A percentile compares a stretch with the other conserved stretches of the same genome.
phyloP scores from a whole-genome alignment of 2,888 invertebrate species.

The Lysandra coridon region DNA sequence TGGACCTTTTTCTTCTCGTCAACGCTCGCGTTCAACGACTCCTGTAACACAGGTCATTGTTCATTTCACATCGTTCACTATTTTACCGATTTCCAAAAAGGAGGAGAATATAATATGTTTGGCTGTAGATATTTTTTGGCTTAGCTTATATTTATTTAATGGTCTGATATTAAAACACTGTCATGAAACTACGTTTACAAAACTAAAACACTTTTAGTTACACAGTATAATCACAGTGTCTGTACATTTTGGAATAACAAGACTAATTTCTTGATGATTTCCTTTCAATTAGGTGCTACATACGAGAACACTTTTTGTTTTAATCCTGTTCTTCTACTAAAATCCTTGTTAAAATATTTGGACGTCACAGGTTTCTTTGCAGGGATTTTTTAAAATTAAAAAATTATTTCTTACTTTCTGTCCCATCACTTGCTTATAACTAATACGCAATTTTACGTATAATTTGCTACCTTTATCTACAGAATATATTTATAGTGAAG shows the following conservation, averaged over 20 bases:
- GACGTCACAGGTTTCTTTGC: not conserved
- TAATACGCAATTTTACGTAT: not conserved
- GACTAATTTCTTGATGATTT: no score
- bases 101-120: no score
- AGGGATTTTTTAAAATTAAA: not conserved
- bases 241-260: no score
- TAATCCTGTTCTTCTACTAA: no score
- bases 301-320: no score
- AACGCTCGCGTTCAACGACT: conserved; percentile 65
- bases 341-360: no score
- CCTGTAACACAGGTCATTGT: conserved; percentile 60
- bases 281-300: no score
- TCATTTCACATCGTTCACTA: not conserved
- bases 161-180: not conserved
- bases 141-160: not conserved
- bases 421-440: not conserved
- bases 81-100: no score
- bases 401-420: not conserved
- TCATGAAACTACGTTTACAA: not conserved
- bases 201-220: no score
- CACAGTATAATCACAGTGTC: no score
- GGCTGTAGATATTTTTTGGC: not conserved
- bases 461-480: not conserved
- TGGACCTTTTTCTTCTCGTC: conserved; percentile 71
- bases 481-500: not conserved